Evolutionary conservation across 2,113 vertebrate species (phyloP).

Genomic region (Brachyhypopomus gauderio): DNA sequence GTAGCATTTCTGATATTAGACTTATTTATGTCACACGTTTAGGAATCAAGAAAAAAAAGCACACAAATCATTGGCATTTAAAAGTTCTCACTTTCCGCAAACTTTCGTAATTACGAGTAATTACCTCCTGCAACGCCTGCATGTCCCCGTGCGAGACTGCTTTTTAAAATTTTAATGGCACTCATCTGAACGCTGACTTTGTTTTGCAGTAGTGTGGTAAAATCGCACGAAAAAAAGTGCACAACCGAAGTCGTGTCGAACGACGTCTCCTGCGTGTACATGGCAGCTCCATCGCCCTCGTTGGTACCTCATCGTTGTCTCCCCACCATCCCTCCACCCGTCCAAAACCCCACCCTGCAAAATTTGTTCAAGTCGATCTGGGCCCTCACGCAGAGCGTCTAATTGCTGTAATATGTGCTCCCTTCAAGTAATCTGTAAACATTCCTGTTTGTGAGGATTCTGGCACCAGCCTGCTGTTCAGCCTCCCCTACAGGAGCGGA

Average conservation of each 20-base stretch:
- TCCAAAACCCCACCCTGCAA: neutral
- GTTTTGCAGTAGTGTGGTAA: neutral
- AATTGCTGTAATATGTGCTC: constrained; percentile 78
- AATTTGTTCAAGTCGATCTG: constrained; percentile 65
- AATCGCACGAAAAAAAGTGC: neutral
- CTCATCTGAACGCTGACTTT: constrained; percentile 14
- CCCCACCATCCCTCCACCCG: neutral
- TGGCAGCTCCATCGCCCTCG: neutral
- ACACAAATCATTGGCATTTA: neutral
- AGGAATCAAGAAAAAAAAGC: neutral
- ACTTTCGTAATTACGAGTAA: constrained; percentile 27
- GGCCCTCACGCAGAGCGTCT: constrained; percentile 74
- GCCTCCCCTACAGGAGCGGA: constrained; percentile 65
- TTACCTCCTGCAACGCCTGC: neutral
- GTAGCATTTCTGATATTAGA: neutral
- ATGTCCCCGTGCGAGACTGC: neutral
- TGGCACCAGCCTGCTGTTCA: constrained; percentile 75
- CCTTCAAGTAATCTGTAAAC: constrained; percentile 79
- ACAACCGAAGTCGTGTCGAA: neutral
- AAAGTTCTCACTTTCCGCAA: constrained; percentile 19
- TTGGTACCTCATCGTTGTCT: neutral
- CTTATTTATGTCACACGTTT: neutral
- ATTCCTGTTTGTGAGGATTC: constrained; percentile 78
- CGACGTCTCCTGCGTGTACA: neutral
- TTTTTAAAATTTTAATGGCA: constrained; percentile 22